A percentile compares a stretch with the other conserved stretches of the same genome.
phyloP scores from a whole-genome alignment of 2,797 vertebrate species.

The Fratercula arctica region DNA sequence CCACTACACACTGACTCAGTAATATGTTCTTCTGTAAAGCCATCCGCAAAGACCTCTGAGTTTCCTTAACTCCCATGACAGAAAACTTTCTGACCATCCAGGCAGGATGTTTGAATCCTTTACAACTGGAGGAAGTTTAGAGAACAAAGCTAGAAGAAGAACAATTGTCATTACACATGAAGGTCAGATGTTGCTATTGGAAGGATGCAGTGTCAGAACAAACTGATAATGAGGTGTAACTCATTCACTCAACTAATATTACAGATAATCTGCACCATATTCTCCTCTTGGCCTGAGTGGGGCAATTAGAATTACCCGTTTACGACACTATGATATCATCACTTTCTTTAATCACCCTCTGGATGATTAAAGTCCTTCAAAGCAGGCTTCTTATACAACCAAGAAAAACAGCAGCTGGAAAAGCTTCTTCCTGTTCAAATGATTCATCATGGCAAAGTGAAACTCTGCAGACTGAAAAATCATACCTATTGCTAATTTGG shows the following conservation, averaged over 20 bases:
- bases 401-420: neutral
- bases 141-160: neutral
- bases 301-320: neutral
- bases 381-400: neutral
- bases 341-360: neutral
- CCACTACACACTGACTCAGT: neutral
- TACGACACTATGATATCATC: neutral
- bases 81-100: neutral
- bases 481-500: neutral
- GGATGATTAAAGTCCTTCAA: neutral
- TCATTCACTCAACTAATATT: neutral
- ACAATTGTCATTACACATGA: neutral
- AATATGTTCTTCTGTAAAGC: neutral
- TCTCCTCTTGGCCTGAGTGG: neutral
- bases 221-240: neutral
- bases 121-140: neutral
- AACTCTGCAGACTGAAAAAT: neutral
- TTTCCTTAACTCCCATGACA: neutral
- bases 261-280: neutral
- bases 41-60: neutral
- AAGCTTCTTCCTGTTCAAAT: neutral
- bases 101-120: neutral
- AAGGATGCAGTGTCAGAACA: neutral
- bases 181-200: neutral
- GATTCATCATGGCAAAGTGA: neutral